phyloP scores from a whole-genome alignment of 2,113 vertebrate genomes.

The Plecturocebus donacophilus region DNA sequence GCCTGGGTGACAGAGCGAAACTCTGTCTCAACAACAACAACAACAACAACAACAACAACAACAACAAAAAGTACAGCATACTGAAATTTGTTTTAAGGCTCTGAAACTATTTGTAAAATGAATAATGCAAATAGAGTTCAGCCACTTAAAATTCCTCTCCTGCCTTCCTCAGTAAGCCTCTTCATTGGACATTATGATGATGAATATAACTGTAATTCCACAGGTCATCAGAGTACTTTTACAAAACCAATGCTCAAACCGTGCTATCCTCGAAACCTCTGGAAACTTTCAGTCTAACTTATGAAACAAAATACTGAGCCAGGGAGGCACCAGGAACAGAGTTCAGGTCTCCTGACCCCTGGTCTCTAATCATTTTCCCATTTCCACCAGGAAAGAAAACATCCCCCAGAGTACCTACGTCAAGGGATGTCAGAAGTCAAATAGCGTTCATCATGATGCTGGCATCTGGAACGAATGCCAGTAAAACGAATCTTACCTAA shows the following conservation, averaged over 20 bases:
- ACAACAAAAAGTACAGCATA: not conserved
- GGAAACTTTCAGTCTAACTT: not conserved
- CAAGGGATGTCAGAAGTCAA: not conserved
- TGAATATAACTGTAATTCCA: conserved; percentile 58
- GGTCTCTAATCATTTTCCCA: not conserved
- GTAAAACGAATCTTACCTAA: not conserved
- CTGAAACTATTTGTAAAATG: conserved; percentile 53
- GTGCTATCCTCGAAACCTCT: not conserved
- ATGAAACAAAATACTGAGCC: not conserved
- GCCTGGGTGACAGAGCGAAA: no score
- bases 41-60: no score
- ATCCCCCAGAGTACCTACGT: not conserved
- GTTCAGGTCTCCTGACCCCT: not conserved
- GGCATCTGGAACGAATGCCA: not conserved
- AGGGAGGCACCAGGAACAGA: not conserved
- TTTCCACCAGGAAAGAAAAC: conserved; percentile 3
- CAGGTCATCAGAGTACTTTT: conserved; percentile 2
- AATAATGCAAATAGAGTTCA: conserved; percentile 56
- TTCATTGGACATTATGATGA: conserved; percentile 55
- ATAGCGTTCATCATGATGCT: not conserved
- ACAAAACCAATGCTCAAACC: not conserved
- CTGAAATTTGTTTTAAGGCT: not conserved
- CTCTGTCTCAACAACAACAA: no score
- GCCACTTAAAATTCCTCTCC: conserved; percentile 71
- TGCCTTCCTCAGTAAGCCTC: conserved; percentile 45